Evolutionary conservation across 2,888 invertebrate species (phyloP).

Genomic region (Antitype chi): DNA sequence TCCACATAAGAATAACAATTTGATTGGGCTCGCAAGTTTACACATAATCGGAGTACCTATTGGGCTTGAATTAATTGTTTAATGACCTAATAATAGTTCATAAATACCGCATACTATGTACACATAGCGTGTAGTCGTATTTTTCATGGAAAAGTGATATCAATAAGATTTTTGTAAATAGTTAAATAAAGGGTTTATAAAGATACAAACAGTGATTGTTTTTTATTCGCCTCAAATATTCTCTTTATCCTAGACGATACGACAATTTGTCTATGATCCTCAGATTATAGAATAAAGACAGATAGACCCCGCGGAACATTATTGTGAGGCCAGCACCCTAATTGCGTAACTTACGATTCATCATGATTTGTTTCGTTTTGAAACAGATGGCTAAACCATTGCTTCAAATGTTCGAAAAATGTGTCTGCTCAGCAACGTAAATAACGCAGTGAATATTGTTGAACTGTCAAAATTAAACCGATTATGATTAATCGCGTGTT

Average conservation of each 20-base stretch:
- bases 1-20: neutral
- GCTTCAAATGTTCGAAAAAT: too few relatives aligned
- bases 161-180: neutral
- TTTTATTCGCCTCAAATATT: conserved; percentile 5
- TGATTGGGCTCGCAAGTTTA: neutral
- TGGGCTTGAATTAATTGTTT: neutral
- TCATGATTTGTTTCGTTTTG: too few relatives aligned
- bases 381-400: too few relatives aligned
- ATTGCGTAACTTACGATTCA: too few relatives aligned
- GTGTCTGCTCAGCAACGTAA: too few relatives aligned
- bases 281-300: too few relatives aligned
- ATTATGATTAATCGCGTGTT: too few relatives aligned
- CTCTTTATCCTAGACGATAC: neutral
- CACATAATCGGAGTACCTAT: neutral
- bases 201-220: neutral
- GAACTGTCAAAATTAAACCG: too few relatives aligned
- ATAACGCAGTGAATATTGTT: too few relatives aligned
- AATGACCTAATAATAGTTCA: neutral
- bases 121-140: neutral
- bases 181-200: conserved; percentile 2
- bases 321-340: too few relatives aligned
- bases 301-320: too few relatives aligned
- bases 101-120: neutral
- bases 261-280: too few relatives aligned
- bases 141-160: neutral